A percentile compares a stretch with the other conserved stretches of the same genome.
Evolutionary conservation across 2,797 vertebrate species (phyloP).

Genomic region (Poeciliopsis paucimaculata): DNA sequence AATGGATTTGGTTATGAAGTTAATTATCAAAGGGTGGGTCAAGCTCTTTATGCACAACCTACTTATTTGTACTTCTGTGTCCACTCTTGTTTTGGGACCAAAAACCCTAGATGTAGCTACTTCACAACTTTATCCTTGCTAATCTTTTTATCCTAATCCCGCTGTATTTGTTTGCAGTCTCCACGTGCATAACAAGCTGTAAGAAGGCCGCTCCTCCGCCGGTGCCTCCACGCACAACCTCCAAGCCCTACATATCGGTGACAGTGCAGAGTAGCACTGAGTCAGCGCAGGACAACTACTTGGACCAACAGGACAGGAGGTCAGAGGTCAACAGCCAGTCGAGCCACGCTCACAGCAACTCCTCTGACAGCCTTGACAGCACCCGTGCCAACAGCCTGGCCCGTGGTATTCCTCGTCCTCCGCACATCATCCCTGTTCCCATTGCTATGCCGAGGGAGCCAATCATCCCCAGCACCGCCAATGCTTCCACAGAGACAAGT

Average conservation of each 20-base stretch:
- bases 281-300: slow-evolving; percentile 96
- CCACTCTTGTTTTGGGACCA: slow-evolving; percentile 4
- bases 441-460: slow-evolving; percentile 78
- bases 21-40: neutral
- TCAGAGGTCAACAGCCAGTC: slow-evolving; percentile 97
- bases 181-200: slow-evolving; percentile 96
- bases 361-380: slow-evolving; percentile 97
- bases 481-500: slow-evolving; percentile 83
- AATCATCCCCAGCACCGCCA: slow-evolving; percentile 75
- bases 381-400: slow-evolving; percentile 91
- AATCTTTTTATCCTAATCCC: neutral
- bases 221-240: slow-evolving; percentile 95
- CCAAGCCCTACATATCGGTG: slow-evolving; percentile 98
- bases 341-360: slow-evolving; percentile 91
- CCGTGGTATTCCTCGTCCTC: slow-evolving; percentile 79
- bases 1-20: neutral
- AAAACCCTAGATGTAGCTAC: neutral
- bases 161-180: slow-evolving; percentile 78
- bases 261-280: slow-evolving; percentile 99
- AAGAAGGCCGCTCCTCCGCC: slow-evolving; percentile 95
- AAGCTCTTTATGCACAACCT: slow-evolving; percentile 2
- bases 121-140: neutral
- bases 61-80: neutral
- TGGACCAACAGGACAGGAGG: slow-evolving; percentile 94
- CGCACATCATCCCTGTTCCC: slow-evolving; percentile 82